Conservation (phyloP, 2,888 invertebrate species). For the Callinectes sapidus region DNA sequence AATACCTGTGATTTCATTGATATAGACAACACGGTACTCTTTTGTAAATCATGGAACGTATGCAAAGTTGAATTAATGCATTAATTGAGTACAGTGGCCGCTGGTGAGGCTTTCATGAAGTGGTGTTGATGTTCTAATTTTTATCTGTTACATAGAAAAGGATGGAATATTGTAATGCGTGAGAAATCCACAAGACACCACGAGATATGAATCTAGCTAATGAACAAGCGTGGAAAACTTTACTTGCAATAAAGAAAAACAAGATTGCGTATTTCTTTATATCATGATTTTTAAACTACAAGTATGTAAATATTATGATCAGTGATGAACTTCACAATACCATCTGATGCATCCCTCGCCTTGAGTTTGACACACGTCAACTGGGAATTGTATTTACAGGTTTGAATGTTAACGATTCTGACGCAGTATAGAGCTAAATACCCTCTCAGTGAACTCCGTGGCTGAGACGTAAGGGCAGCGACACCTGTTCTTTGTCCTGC, state of each 20-base stretch:
- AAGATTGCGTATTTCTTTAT: neutral
- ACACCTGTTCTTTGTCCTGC: neutral
- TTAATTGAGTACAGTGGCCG: neutral
- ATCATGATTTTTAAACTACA: too few relatives aligned
- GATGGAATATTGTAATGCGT: neutral
- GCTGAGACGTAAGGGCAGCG: neutral
- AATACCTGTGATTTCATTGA: neutral
- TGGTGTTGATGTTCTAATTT: neutral
- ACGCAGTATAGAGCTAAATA: too few relatives aligned
- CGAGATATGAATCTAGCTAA: neutral
- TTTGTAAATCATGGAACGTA: neutral
- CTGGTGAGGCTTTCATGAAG: neutral
- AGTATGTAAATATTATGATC: too few relatives aligned
- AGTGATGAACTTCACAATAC: too few relatives aligned
- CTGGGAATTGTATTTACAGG: too few relatives aligned
- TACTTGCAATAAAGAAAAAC: neutral
- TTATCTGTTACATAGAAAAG: neutral
- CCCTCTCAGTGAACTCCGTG: neutral
- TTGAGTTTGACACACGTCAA: too few relatives aligned
- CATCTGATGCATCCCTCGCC: too few relatives aligned
- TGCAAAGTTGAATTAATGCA: neutral
- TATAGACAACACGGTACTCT: neutral
- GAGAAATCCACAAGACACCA: neutral
- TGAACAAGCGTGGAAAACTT: neutral
- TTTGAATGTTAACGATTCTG: too few relatives aligned